Base-by-base conservation (phyloP, 2,888 invertebrate genomes). In the Apamea sordens region DNA sequence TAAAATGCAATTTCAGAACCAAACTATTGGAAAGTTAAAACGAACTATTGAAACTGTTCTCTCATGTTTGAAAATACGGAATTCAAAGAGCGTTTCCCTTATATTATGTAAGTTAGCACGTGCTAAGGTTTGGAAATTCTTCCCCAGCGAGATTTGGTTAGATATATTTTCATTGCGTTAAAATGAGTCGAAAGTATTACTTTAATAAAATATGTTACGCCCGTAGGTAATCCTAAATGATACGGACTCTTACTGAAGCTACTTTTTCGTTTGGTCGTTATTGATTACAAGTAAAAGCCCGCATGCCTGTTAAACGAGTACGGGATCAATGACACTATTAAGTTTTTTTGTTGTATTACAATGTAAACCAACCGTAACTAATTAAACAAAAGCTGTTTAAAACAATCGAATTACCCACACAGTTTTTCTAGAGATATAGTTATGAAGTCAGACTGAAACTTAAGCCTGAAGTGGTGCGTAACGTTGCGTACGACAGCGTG, bases 251-350 rank as follows among this genome's bases (percentile, higher is more conserved):
- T 28, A 81, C 44, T 50, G 59, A 44, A 76, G 64, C 41, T 80
- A 67, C 44, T 77, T 69, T 56, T 73, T 61, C 67, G 36, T 76
- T 78, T 73, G 71, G 82, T 80, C 68, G 80, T 82, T 89, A 89
- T 89, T 85, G 90, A 90, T 91, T 88, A 79, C 24, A 83, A 83
- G 75, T 85, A 74, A 84, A 80, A 82, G 79, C 90, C 90, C 90
- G 91, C 89, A 91, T 91, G 73, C 64, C 44, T 76, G 82, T 87
- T 79, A 76, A 80, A 80, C 73, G 77, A 85, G 64, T 59, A 63
- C n/a, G 64, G 81, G 86, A 84, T 89, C 84, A 88, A 86, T 50
- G 88, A 86, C 81, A 81, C 81, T 73, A 74, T 82, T 72, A 73
- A 63, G 18, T 72, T 53, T 69, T 50, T 80, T 61, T 64, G 50